Conservation (phyloP, 1,140 invertebrate genomes). For the Aphelenchoides besseyi region DNA sequence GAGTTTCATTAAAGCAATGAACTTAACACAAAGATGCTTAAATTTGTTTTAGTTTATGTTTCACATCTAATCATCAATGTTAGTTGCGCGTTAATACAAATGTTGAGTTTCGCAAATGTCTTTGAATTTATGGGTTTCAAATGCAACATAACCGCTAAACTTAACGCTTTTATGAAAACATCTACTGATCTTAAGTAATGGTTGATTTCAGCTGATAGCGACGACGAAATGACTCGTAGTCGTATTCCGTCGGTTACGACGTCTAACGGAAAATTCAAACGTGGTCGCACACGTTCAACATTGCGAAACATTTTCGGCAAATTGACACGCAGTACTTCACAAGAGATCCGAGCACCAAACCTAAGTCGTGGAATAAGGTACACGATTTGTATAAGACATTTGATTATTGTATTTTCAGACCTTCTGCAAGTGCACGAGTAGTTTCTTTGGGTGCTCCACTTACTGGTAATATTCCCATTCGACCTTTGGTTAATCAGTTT, state of each 20-base stretch:
- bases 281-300: slow-evolving; percentile 57
- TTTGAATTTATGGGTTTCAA: no score
- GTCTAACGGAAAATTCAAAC: slow-evolving; percentile 43
- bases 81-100: no score
- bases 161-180: background rate
- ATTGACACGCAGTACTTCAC: slow-evolving; percentile 73
- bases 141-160: background rate
- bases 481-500: slow-evolving; percentile 64
- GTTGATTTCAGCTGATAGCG: slow-evolving; percentile 53
- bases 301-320: slow-evolving; percentile 62
- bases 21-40: no score
- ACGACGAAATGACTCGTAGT: slow-evolving; percentile 52
- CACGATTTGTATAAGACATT: slow-evolving; percentile 22
- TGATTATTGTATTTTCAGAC: slow-evolving; percentile 66
- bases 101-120: no score
- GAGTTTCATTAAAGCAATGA: no score
- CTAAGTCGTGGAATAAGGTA: slow-evolving; percentile 49
- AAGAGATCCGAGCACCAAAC: slow-evolving; percentile 70
- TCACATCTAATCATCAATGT: no score
- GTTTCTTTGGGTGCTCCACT: slow-evolving; percentile 64
- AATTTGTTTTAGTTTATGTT: no score
- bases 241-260: slow-evolving; percentile 29
- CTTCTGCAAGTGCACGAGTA: slow-evolving; percentile 75
- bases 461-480: slow-evolving; percentile 41
- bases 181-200: background rate